Evolutionary conservation across 2,113 vertebrate species (phyloP).

Genomic region (Pycnonotus jocosus): DNA sequence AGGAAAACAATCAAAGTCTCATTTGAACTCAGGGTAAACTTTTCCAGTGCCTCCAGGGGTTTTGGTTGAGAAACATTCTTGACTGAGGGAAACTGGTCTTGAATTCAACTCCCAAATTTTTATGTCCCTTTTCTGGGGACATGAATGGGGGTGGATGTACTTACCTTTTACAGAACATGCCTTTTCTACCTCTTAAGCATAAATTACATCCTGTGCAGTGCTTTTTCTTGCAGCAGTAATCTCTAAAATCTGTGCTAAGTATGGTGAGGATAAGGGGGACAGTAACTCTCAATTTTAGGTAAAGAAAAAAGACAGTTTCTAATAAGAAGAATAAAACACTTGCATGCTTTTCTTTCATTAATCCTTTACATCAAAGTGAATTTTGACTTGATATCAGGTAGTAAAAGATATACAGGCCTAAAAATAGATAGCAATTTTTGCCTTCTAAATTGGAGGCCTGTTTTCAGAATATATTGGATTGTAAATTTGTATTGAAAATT

Average conservation of each 20-base stretch:
- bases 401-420: conserved; percentile 5
- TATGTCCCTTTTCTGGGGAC: not conserved
- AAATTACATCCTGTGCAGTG: not conserved
- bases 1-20: not conserved
- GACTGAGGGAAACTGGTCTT: not conserved
- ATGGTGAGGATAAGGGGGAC: not conserved
- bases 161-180: not conserved
- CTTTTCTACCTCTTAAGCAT: not conserved
- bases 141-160: too few species aligned
- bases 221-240: not conserved
- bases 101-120: not conserved
- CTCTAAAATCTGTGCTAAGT: not conserved
- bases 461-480: not conserved
- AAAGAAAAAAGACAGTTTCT: not conserved
- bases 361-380: not conserved
- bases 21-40: not conserved
- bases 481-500: not conserved
- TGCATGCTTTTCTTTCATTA: not conserved
- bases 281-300: conserved; percentile 1
- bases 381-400: not conserved
- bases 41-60: not conserved
- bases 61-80: not conserved
- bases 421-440: conserved; percentile 24
- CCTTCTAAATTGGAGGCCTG: not conserved
- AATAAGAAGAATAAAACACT: not conserved